Base-by-base conservation (phyloP, 2,888 invertebrate species). In the Mimachlamys varia region DNA sequence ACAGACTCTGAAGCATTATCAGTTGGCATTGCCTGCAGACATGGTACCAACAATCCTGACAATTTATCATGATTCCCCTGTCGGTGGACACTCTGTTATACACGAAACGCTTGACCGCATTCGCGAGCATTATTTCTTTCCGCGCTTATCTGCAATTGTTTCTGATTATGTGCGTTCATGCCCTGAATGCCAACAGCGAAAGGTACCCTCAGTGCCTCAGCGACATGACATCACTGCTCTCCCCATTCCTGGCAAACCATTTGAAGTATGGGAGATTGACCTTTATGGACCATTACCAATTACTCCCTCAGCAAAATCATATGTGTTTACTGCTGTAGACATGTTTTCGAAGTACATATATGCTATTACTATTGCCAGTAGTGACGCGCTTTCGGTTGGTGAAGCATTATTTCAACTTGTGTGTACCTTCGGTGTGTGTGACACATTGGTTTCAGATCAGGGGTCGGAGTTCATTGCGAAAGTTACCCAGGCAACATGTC, bases 41-140 rank as follows among this genome's bases (percentile, higher is more conserved):
- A 38, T 90, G 17, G 76, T 92, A n/a, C 55, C 17, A 19, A 58
- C 89, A 13, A 89, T 90, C 10, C 58, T 91, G 17, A 22, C 90
- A n/a, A 62, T 92, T 33, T 91, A 87, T 76, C 91, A 92, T 88
- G 91, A 92, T 76, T 88, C 89, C 0, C 89, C 89, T 4, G n/a
- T 90, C 19, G 90, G 87, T 15, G 92, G 88, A 53, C 91, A 92
- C 91, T 91, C 89, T 89, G 91, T 91, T 37, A 91, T 92, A 88
- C n/a, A 92, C 33, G 92, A 92, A 38, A 92, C 90, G 13, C 55
- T 92, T 49, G 89, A 91, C 87, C 62, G 90, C 50, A 50, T 91
- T 44, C 88, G 53, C 19, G 91, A 92, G 88, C 89, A 91, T 53
- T 92, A 91, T 88, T 91, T 87, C 49, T 90, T 91, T 88, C 19